Evolutionary conservation across 2,888 invertebrate species (phyloP).

Genomic region (Erebia aethiops): DNA sequence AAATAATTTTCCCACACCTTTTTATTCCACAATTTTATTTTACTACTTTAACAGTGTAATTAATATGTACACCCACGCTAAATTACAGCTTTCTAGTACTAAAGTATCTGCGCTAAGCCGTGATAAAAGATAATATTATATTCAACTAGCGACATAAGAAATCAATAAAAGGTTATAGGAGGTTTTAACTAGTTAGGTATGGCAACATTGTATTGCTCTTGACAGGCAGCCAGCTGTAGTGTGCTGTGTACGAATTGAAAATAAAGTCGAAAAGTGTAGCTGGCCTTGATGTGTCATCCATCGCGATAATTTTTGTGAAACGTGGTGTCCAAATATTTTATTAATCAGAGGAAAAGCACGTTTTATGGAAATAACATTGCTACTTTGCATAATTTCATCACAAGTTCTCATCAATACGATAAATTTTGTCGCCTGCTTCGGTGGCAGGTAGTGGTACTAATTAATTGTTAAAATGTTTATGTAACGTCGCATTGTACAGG

Average conservation of each 20-base stretch:
- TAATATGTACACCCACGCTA: too few relatives aligned
- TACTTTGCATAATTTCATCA: conserved; percentile 3
- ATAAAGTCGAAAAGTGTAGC: conserved; percentile 68
- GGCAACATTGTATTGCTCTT: conserved; percentile 64
- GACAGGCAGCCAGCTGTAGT: conserved; percentile 78
- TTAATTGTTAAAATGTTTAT: conserved; percentile 76
- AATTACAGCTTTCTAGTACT: too few relatives aligned
- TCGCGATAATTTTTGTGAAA: conserved; percentile 67
- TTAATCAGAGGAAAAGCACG: conserved; percentile 19
- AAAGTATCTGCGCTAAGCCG: too few relatives aligned
- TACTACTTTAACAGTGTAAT: too few relatives aligned
- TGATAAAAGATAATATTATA: not conserved
- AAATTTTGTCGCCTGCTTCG: conserved; percentile 46
- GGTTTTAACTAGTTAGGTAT: conserved; percentile 34
- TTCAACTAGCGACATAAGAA: conserved; percentile 16
- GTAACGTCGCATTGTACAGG: conserved; percentile 75
- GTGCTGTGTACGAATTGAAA: conserved; percentile 63
- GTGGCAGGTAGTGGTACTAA: conserved; percentile 63
- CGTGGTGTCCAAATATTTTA: conserved; percentile 53
- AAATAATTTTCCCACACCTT: too few relatives aligned
- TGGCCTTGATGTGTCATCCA: conserved; percentile 81
- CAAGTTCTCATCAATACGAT: conserved; percentile 10
- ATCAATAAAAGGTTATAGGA: conserved; percentile 40
- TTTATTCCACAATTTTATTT: too few relatives aligned
- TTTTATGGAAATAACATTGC: conserved; percentile 12